These are phyloP conservation scores for Bruchidius siliquastri DNA, from an alignment of 2,888 invertebrate genomes.

Conservation along the genomic window DNA sequence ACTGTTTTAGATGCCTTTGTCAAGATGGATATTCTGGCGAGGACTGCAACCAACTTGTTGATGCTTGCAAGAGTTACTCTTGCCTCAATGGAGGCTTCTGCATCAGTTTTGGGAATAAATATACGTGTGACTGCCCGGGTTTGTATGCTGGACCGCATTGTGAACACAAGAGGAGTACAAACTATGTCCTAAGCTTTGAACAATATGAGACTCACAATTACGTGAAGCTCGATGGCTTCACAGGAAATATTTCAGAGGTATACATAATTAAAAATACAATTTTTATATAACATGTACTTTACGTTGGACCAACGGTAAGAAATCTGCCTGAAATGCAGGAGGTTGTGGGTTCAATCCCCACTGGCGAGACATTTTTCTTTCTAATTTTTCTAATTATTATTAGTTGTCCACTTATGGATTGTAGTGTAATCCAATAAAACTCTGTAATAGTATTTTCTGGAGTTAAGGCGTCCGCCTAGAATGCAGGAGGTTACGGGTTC, in stretches of 20 bases:
- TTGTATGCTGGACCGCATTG: constrained; percentile 52
- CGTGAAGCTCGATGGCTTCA: constrained; percentile 50
- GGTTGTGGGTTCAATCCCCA: too few species aligned
- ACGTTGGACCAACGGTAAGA: too few species aligned
- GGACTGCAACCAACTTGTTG: constrained; percentile 47
- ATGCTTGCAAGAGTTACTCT: constrained; percentile 48
- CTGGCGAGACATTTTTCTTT: too few species aligned
- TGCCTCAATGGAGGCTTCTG: constrained; percentile 47
- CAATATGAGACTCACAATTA: constrained; percentile 57
- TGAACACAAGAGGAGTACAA: constrained; percentile 47
- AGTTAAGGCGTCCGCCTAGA: too few species aligned
- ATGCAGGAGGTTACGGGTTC: too few species aligned
- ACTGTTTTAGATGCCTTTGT: constrained; percentile 51
- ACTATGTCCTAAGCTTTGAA: constrained; percentile 56
- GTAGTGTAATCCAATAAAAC: too few species aligned
- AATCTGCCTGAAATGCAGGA: too few species aligned
- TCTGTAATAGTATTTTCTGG: too few species aligned
- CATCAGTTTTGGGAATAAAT: constrained; percentile 35
- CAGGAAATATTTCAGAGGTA: constrained; percentile 49
- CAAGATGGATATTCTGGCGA: constrained; percentile 52
- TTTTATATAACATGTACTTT: too few species aligned
- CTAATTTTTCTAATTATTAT: too few species aligned
- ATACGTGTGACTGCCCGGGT: constrained; percentile 50
- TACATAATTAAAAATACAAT: constrained; percentile 5
- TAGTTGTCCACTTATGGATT: too few species aligned